These are phyloP conservation scores for Ceyx melanurus DNA, from an alignment of 2,113 vertebrate species.

Conservation along the genomic window DNA sequence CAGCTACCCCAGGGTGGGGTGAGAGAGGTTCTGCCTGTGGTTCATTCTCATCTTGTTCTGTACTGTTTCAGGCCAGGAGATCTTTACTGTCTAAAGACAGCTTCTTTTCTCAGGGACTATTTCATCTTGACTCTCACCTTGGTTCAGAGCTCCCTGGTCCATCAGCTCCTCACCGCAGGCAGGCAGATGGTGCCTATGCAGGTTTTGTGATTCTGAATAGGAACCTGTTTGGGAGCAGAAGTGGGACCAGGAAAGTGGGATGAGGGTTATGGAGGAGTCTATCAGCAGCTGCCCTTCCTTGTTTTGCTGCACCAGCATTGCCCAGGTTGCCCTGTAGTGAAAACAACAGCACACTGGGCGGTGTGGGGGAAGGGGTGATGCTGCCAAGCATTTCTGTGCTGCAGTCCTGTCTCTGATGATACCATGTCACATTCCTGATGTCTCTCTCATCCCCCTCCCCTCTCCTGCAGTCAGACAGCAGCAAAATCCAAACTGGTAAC, in stretches of 20 bases:
- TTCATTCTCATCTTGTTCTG: background rate
- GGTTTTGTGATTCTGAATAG: background rate
- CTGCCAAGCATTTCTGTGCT: background rate
- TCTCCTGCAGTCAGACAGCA: background rate
- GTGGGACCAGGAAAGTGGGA: background rate
- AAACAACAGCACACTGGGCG: accelerated
- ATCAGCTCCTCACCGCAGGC: accelerated
- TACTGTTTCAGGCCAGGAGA: background rate
- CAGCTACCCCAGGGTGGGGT: background rate
- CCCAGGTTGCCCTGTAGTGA: background rate
- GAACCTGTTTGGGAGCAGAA: background rate
- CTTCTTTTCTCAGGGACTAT: background rate
- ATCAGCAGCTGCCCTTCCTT: background rate
- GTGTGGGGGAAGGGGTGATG: background rate
- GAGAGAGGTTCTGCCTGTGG: background rate
- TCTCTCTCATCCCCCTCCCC: background rate
- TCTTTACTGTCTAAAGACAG: background rate
- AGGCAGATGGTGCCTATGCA: background rate
- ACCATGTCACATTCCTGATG: background rate
- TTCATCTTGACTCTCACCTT: accelerated
- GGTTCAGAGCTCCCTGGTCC: background rate
- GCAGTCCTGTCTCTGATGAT: background rate
- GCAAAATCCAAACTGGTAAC: background rate
- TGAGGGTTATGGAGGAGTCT: background rate
- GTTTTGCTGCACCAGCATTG: background rate